Percentiles rank a stretch among this genome's conserved stretches.
These are phyloP conservation scores for Ypsolopha scabrella DNA, from an alignment of 2,888 invertebrate genomes.

Conservation along the genomic window DNA sequence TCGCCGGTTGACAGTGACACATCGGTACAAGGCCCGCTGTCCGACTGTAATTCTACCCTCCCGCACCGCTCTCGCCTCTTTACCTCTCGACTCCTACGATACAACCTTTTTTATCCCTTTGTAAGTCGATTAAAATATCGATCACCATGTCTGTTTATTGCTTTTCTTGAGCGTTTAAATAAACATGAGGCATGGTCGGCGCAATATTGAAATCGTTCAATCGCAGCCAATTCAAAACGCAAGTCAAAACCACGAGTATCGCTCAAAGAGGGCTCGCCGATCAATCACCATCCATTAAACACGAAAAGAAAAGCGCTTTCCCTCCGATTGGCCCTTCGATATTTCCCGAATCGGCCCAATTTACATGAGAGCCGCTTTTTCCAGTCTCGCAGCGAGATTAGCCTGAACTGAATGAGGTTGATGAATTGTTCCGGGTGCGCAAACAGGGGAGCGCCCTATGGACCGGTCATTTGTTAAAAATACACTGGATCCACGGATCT, in stretches of 20 bases:
- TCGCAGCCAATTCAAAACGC: slow-evolving; percentile 20
- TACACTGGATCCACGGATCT: slow-evolving; percentile 68
- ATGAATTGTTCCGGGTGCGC: slow-evolving; percentile 62
- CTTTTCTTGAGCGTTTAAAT: neutral
- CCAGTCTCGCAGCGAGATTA: slow-evolving; percentile 63
- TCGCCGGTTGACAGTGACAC: slow-evolving; percentile 66
- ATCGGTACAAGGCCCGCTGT: slow-evolving; percentile 65
- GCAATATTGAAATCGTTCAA: neutral
- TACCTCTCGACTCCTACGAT: neutral
- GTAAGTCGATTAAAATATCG: neutral
- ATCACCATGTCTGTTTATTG: neutral
- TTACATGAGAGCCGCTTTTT: slow-evolving; percentile 71
- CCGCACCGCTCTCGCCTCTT: slow-evolving; percentile 20
- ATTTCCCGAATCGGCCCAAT: slow-evolving; percentile 56
- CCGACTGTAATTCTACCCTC: slow-evolving; percentile 64
- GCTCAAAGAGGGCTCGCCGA: slow-evolving; percentile 51
- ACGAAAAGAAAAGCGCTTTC: slow-evolving; percentile 69
- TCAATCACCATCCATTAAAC: slow-evolving; percentile 71
- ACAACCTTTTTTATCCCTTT: neutral
- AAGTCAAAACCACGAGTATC: slow-evolving; percentile 66
- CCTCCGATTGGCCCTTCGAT: slow-evolving; percentile 57
- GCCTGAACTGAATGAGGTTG: slow-evolving; percentile 66
- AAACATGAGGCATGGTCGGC: neutral
- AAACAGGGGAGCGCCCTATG: slow-evolving; percentile 22
- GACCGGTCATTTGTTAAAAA: slow-evolving; percentile 70